Base-by-base conservation (phyloP, 2,888 invertebrate species). In the Incurvaria masculella region DNA sequence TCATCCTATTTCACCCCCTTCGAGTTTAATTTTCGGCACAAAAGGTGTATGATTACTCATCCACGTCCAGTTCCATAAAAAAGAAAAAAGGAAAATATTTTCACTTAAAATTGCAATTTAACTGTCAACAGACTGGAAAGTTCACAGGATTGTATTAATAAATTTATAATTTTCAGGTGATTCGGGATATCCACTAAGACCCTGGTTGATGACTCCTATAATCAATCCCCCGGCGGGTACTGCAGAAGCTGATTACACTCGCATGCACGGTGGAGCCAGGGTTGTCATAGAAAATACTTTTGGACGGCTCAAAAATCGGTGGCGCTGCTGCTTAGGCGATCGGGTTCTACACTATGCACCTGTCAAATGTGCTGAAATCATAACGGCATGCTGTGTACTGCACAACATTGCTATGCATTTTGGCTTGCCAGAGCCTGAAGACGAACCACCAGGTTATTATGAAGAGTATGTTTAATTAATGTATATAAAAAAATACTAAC, bases 121-220 rank as follows among this genome's bases (percentile, higher is more conserved):
- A 23, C 4, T 23, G 23, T 23, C 10, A 23, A 4, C 23, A n/a
- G n/a, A n/a, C n/a, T n/a, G n/a, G n/a, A n/a, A n/a, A n/a, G n/a
- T n/a, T n/a, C n/a, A n/a, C n/a, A n/a, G n/a, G n/a, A n/a, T n/a
- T 23, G 4, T 23, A 23, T 23, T 23, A 6, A 23, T 23, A 23
- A 23, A 23, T 6, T 23, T 23, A 23, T 23, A 23, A 11, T n/a
- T n/a, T n/a, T n/a, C n/a, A n/a, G n/a, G n/a, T n/a, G n/a, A n/a
- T n/a, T n/a, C n/a, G n/a, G n/a, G n/a, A n/a, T n/a, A 53, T 49
- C 51, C 51, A 10, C 41, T 49, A 16, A 49, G 52, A 39, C 53
- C 55, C 2, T 55, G 52, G 52, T 18, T 55, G 33, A 48, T 53
- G 45, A 52, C 53, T 8, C 55, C 55, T 16, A 44, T 53, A 11